Evolutionary conservation across 2,113 vertebrate genomes (phyloP).

Genomic region (Oryzias javanicus): DNA sequence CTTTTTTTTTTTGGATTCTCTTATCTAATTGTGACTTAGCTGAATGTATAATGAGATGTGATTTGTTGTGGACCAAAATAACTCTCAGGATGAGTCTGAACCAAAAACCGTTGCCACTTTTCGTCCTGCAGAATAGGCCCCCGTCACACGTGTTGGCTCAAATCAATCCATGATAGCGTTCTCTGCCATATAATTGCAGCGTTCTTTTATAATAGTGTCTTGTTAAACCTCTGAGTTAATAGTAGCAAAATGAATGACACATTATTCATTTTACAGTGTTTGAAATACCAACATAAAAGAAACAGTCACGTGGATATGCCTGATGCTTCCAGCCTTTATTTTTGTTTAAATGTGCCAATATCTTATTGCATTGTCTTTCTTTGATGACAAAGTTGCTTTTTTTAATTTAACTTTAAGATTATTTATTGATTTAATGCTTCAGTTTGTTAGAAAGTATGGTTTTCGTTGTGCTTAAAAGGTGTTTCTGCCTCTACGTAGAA

Average conservation of each 20-base stretch:
- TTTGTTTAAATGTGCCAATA: conserved; percentile 14
- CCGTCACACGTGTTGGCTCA: conserved; percentile 4
- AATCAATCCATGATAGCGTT: conserved; percentile 35
- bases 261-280: conserved; percentile 26
- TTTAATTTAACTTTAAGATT: neutral
- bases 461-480: conserved; percentile 1
- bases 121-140: conserved; percentile 9
- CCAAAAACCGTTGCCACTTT: conserved; percentile 33
- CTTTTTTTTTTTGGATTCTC: conserved; percentile 16
- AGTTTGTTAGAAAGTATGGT: conserved; percentile 13
- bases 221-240: conserved; percentile 14
- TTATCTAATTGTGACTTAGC: conserved; percentile 32
- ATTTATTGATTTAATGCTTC: conserved; percentile 20
- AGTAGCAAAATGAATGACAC: conserved; percentile 34
- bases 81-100: conserved; percentile 61
- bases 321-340: conserved; percentile 28
- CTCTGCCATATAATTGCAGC: conserved; percentile 25
- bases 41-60: conserved; percentile 38
- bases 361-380: conserved; percentile 20
- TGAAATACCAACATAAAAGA: conserved; percentile 10
- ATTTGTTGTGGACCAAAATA: conserved; percentile 53
- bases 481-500: conserved; percentile 9
- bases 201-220: conserved; percentile 22
- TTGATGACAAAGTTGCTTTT: neutral
- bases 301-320: conserved; percentile 4